Conservation (phyloP, 1,140 invertebrate species). For the Onthophagus taurus region DNA sequence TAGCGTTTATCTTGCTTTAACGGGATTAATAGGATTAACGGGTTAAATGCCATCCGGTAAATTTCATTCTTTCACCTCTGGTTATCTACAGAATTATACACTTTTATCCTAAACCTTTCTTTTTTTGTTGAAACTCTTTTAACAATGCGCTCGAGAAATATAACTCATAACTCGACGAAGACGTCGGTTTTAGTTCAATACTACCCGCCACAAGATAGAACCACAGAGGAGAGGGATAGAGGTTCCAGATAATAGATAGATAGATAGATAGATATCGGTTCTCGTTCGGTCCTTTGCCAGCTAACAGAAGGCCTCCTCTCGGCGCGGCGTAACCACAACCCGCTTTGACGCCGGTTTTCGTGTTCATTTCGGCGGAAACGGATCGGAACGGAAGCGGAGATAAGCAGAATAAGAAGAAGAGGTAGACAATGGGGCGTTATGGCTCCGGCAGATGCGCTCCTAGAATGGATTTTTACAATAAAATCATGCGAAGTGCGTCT, state of each 20-base stretch:
- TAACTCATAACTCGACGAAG: background rate
- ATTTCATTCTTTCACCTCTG: slow-evolving; percentile 14
- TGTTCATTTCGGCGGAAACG: slow-evolving; percentile 34
- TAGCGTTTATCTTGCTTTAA: slow-evolving; percentile 31
- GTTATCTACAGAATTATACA: background rate
- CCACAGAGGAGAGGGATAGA: background rate
- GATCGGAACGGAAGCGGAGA: slow-evolving; percentile 34
- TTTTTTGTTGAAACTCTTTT: background rate
- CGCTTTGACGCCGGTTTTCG: slow-evolving; percentile 33
- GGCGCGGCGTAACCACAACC: too few species aligned
- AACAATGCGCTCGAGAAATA: background rate
- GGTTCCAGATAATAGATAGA: background rate
- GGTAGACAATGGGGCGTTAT: slow-evolving; percentile 33
- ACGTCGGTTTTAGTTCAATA: too few species aligned
- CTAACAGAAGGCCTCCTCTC: too few species aligned
- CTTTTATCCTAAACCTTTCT: background rate
- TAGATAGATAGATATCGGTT: too few species aligned
- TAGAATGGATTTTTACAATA: slow-evolving; percentile 22
- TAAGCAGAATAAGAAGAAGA: slow-evolving; percentile 37
- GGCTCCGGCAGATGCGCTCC: slow-evolving; percentile 19
- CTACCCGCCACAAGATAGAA: too few species aligned
- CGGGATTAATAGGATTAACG: too few species aligned
- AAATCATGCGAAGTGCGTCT: too few species aligned
- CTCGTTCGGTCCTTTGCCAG: too few species aligned
- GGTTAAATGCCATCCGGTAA: too few species aligned